Evolutionary conservation across 2,113 vertebrate species (phyloP).

Genomic region (Colinus virginianus): DNA sequence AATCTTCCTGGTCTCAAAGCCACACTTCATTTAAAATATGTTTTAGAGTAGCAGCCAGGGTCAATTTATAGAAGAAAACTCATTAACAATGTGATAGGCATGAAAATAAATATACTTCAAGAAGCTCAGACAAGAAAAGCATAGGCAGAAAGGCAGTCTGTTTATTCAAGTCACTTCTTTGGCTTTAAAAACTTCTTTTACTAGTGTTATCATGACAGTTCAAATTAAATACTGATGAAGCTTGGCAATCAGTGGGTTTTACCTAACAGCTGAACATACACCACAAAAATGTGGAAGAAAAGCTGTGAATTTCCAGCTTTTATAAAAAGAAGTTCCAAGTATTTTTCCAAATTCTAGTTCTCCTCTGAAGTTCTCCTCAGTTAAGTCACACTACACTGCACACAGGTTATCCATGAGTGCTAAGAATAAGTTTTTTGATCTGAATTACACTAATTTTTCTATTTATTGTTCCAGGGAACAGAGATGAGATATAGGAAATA

Average conservation of each 20-base stretch:
- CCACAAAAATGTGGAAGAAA: neutral
- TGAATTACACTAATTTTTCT: neutral
- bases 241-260: neutral
- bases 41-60: conserved; percentile 10
- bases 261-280: neutral
- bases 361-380: neutral
- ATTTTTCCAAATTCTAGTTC: neutral
- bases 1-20: conserved; percentile 1
- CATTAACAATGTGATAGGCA: conserved; percentile 20
- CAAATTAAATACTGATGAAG: neutral
- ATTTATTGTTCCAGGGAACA: neutral
- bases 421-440: neutral
- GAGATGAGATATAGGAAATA: neutral
- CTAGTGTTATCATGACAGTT: neutral
- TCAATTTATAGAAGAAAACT: conserved; percentile 47
- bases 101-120: conserved; percentile 30
- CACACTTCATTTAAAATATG: conserved; percentile 41
- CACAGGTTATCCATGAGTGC: fast-evolving
- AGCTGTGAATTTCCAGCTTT: neutral
- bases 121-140: neutral
- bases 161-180: neutral
- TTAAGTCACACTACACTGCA: neutral
- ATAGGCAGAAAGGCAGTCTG: neutral
- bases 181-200: neutral
- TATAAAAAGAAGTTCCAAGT: neutral